A percentile compares a stretch with the other conserved stretches of the same genome.
phyloP scores from a whole-genome alignment of 2,113 vertebrate species.

The Pheucticus melanocephalus region DNA sequence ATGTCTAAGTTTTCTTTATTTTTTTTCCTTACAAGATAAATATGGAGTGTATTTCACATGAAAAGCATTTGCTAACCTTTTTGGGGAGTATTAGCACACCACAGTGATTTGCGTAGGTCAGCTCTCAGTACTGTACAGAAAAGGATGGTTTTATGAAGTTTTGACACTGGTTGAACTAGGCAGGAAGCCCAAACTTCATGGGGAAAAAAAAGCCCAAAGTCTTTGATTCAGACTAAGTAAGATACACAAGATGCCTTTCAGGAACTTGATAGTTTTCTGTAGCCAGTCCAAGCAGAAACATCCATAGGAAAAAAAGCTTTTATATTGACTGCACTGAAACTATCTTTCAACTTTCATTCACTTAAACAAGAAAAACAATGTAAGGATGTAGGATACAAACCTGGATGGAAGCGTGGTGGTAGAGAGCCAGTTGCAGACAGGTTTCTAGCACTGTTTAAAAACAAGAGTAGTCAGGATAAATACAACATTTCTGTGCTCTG shows the following conservation, averaged over 20 bases:
- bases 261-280: neutral
- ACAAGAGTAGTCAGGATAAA: neutral
- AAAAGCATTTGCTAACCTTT: neutral
- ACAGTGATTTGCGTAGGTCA: neutral
- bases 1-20: neutral
- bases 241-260: neutral
- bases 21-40: neutral
- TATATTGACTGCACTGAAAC: neutral
- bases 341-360: neutral
- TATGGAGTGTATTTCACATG: neutral
- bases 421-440: slow-evolving; percentile 20
- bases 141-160: neutral
- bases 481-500: neutral
- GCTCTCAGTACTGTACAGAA: neutral
- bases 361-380: neutral
- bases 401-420: slow-evolving; percentile 22
- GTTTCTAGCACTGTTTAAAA: slow-evolving; percentile 6
- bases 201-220: neutral
- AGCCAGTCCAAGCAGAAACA: neutral
- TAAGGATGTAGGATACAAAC: neutral
- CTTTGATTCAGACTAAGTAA: neutral
- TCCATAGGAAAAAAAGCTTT: accelerated
- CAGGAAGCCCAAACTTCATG: neutral
- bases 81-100: neutral
- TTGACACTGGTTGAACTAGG: neutral